Evolutionary conservation across 2,797 vertebrate species (phyloP), one percentile per base, ranked within the genome.

Genomic region (Liparis tanakae): DNA sequence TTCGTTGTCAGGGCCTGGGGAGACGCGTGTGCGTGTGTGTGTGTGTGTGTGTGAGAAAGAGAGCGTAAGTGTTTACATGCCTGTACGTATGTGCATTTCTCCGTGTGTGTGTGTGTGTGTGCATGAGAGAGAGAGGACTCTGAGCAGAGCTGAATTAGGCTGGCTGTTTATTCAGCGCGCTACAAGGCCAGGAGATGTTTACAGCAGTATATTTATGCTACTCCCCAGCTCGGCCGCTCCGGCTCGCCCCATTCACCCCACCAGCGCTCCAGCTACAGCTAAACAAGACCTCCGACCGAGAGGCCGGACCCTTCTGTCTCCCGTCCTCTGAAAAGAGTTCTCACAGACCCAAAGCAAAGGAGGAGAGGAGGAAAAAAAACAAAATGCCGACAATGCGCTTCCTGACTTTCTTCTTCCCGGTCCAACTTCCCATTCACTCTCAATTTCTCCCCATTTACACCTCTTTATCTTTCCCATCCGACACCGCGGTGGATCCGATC

Each of bases 281-380:
- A 94, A 95, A 95, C 93, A 95, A 91, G 95, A 96, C 95, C 95
- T 94, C 95, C 95, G 93, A 94, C 90, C 67, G 83, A 91, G 93
- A 92, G 79, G 79, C 86, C 75, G 85, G 82, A 79, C 82, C 85
- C 72, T 74, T 81, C 82, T 73, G 81, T 86, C 73, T 87, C 83
- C 43, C 10, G 4, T 61, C 59, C 44, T 60, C 67, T 48, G 34
- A 57, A 64, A 75, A 59, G 10, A 75, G 71, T 61, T 77, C 30
- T 80, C 58, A 41, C 18, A 65, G n/a, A 62, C 67, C 25, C 60
- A 59, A 17, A 37, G 37, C 20, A 60, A 51, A 59, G 56, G n/a
- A 74, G 33, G 44, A 10, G 20, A 39, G 10, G 12, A 39, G 37
- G n/a, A n/a, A 10, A 58, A 63, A 74, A 72, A 41, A 30, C 69